A percentile compares a stretch with the other conserved stretches of the same genome.
These are phyloP conservation scores for Diabrotica balteata DNA, from an alignment of 2,888 invertebrate species.

Conservation along the genomic window DNA sequence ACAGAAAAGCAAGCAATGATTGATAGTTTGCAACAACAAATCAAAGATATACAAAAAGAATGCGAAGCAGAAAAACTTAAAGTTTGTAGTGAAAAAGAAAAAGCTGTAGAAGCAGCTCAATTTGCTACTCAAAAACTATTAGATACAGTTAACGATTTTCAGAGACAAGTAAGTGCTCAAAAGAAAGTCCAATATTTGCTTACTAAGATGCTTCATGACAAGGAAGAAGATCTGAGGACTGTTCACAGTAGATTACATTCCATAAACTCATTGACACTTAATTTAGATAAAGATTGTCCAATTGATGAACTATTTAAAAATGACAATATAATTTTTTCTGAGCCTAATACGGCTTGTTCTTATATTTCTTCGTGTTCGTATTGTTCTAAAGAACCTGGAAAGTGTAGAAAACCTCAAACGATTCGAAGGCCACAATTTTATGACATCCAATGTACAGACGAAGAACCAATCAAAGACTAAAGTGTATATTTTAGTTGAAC, in stretches of 20 bases:
- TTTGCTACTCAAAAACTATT: constrained; percentile 54
- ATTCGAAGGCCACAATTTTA: constrained; percentile 20
- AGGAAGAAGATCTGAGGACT: constrained; percentile 46
- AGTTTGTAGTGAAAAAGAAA: constrained; percentile 48
- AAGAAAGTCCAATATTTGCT: constrained; percentile 51
- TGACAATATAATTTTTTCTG: constrained; percentile 23
- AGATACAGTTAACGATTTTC: constrained; percentile 54
- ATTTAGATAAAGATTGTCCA: constrained; percentile 23
- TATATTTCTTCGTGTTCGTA: constrained; percentile 39
- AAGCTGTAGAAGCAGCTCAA: constrained; percentile 52
- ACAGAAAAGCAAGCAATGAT: constrained; percentile 8
- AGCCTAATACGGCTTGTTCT: constrained; percentile 34
- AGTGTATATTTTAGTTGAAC: too few relatives aligned
- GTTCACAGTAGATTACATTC: constrained; percentile 31
- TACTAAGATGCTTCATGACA: constrained; percentile 51
- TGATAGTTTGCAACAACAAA: constrained; percentile 36
- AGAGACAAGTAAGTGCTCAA: constrained; percentile 51
- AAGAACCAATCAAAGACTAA: constrained; percentile 22
- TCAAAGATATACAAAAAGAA: constrained; percentile 38
- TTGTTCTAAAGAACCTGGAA: constrained; percentile 19
- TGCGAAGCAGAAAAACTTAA: constrained; percentile 43
- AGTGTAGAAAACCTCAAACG: constrained; percentile 9
- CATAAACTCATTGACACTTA: constrained; percentile 36
- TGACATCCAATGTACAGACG: constrained; percentile 20
- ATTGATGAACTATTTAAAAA: constrained; percentile 39